Evolutionary conservation across 2,888 invertebrate genomes (phyloP), one percentile per base, ranked within the genome.

Genomic region (Phengaris alcon): DNA sequence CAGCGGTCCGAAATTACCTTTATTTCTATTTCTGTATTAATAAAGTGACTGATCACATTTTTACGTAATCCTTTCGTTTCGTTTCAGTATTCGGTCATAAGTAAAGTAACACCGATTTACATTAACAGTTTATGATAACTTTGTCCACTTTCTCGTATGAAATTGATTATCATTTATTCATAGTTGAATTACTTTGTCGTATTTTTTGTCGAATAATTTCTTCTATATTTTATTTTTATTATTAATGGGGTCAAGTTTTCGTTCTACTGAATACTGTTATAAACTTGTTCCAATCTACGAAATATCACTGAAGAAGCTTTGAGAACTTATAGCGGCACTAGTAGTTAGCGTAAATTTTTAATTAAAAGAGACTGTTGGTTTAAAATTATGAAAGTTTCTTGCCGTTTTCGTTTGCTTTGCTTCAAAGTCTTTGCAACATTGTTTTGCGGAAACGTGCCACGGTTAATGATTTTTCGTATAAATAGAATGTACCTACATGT

Each of bases 1-100:
- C 80, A 80, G 80, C 77, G 79, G 79, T 77, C 77, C 44, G 48
- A 55, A 69, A 75, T 55, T 69, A 51, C 15, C 72, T 52, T 52
- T 52, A 72, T 72, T 52, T 35, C 51, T 72, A 52, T 52, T 70
- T 70, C 6, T 70, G 35, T 72, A 52, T 72, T 69, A 48, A 69
- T 69, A 69, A 48, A 48, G 12, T 69, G 12, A 69, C 46, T 5
- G 52, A 52, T 52, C 52, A 48, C 15, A 59, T 59, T 59, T 59
- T 22, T 22, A 10, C n/a, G 57, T 22, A 59, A n/a, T 7, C 57
- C 15, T 57, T 57, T 57, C 59, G 15, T 59, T 10, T 59, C 15
- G 22, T 22, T 22, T 22, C 22, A 22, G 22, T 22, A 35, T 35
- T 35, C 35, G 2, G 4, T 35, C 3, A 35, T 35, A 35, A 4